These are phyloP conservation scores for Sitodiplosis mosellana DNA, from an alignment of 1,140 invertebrate species.

Conservation along the genomic window DNA sequence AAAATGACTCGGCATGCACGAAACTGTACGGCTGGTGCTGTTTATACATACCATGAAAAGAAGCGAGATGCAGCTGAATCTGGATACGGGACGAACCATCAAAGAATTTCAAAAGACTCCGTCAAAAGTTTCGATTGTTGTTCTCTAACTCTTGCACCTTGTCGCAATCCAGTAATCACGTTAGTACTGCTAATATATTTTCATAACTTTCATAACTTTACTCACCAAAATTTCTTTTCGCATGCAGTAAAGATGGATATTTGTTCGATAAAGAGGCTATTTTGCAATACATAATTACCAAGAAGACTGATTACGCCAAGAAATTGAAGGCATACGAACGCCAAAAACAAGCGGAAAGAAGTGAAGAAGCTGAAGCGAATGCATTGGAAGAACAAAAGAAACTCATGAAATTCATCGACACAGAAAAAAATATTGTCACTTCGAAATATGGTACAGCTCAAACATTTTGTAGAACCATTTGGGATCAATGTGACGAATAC, in stretches of 20 bases:
- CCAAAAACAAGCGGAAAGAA: constrained; percentile 56
- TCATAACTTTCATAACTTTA: not conserved
- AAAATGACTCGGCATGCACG: constrained; percentile 86
- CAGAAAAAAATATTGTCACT: constrained; percentile 10
- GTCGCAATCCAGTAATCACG: constrained; percentile 23
- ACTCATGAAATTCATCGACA: constrained; percentile 57
- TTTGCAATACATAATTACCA: constrained; percentile 84
- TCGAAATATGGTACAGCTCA: constrained; percentile 27
- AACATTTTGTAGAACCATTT: not conserved
- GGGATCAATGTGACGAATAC: not conserved
- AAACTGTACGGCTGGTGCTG: constrained; percentile 94
- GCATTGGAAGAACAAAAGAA: constrained; percentile 37
- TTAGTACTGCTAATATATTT: not conserved
- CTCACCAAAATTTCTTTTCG: not conserved
- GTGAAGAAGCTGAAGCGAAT: constrained; percentile 27
- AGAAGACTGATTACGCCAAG: constrained; percentile 80
- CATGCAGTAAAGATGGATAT: constrained; percentile 57
- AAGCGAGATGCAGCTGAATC: constrained; percentile 86
- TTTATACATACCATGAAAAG: constrained; percentile 97
- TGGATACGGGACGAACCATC: constrained; percentile 72
- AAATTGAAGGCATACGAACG: constrained; percentile 90
- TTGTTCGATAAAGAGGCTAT: constrained; percentile 97
- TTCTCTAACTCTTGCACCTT: constrained; percentile 85
- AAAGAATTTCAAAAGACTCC: constrained; percentile 64
- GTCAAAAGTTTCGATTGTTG: constrained; percentile 98